phyloP scores from a whole-genome alignment of 1,140 invertebrate species.

The Theocolax elegans region DNA sequence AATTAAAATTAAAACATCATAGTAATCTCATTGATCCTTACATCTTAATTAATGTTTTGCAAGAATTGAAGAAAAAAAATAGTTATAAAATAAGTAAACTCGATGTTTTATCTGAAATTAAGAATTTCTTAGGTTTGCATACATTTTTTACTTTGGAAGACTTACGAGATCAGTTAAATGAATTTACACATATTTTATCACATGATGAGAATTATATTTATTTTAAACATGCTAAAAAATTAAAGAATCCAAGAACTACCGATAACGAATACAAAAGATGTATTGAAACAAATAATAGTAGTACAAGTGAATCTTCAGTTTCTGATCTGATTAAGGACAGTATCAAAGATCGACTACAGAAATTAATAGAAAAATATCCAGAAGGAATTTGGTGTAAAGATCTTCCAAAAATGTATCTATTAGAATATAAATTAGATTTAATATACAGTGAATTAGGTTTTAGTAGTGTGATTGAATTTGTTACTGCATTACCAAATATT shows the following conservation, averaged over 20 bases:
- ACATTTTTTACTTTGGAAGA: conserved; percentile 8
- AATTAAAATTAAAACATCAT: not conserved
- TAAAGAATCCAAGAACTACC: not conserved
- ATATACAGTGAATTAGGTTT: conserved; percentile 58
- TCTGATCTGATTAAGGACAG: conserved; percentile 34
- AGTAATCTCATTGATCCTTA: conserved; percentile 9
- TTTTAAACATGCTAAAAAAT: conserved; percentile 7
- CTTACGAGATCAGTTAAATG: conserved; percentile 22
- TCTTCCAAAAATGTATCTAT: conserved; percentile 51
- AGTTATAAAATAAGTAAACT: not conserved
- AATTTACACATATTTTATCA: conserved; percentile 9
- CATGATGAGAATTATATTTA: conserved; percentile 16
- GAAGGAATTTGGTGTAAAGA: conserved; percentile 61
- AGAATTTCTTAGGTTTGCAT: not conserved
- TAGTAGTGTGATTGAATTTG: conserved; percentile 54
- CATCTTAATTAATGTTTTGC: conserved; percentile 15
- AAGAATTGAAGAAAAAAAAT: not conserved
- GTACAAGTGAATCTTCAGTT: not conserved
- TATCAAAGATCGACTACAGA: conserved; percentile 49
- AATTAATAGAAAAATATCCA: conserved; percentile 53
- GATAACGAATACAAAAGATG: not conserved
- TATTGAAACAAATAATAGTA: not conserved
- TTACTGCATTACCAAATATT: conserved; percentile 52
- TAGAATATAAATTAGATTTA: conserved; percentile 53
- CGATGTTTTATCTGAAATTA: conserved; percentile 15